phyloP scores from a whole-genome alignment of 2,113 vertebrate genomes.

The Perca fluviatilis region DNA sequence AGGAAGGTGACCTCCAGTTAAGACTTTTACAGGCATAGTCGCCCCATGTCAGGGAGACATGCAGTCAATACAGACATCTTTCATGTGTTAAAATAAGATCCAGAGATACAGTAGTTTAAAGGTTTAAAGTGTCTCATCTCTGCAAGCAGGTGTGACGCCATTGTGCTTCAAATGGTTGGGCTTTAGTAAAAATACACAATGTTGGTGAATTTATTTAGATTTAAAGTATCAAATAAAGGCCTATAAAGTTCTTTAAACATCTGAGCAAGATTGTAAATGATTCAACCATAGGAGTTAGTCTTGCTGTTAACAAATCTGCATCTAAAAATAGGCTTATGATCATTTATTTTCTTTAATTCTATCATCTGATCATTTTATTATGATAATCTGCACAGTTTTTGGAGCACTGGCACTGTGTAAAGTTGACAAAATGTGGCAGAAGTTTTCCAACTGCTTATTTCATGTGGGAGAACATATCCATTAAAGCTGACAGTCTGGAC shows the following conservation, averaged over 20 bases:
- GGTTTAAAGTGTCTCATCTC: not conserved
- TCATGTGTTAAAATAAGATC: not conserved
- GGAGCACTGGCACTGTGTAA: not conserved
- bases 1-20: conserved; percentile 8
- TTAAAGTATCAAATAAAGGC: not conserved
- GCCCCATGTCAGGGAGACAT: not conserved
- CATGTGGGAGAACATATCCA: conserved; percentile 52
- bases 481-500: conserved; percentile 64
- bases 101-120: conserved; percentile 3
- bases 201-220: no score
- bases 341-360: not conserved
- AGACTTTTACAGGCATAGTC: conserved; percentile 1
- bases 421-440: conserved; percentile 51
- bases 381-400: conserved; percentile 5
- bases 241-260: not conserved
- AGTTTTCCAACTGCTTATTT: conserved; percentile 59
- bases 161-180: not conserved
- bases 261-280: not conserved
- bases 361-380: not conserved
- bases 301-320: not conserved
- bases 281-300: not conserved
- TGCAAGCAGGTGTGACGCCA: not conserved
- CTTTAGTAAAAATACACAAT: not conserved
- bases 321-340: not conserved
- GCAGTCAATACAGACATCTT: not conserved